Base-by-base conservation (phyloP, 2,797 vertebrate genomes). In the Poecilia picta region DNA sequence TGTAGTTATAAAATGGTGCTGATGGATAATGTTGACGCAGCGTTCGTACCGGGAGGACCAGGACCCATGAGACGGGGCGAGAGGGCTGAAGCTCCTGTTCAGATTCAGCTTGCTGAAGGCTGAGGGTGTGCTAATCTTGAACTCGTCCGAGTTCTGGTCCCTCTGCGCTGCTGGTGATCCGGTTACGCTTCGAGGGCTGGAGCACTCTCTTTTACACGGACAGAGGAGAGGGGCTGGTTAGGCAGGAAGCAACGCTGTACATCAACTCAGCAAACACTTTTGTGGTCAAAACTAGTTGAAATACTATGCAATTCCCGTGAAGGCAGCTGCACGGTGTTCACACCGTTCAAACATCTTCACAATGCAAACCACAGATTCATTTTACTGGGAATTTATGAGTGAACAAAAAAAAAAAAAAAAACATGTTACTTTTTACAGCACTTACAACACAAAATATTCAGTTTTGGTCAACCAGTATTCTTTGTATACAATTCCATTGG, bases 61-160 rank as follows among this genome's bases (percentile, higher is more conserved):
- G 49, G 97, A 97, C 70, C 97, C 95, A 82, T 97, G 97, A 83
- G 97, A 94, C 28, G 96, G 49, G 31, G 97, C 86, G 51, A 97
- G 84, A 46, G 98, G 97, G 85, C 97, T 97, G 83, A 96, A 97
- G 36, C 97, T 97, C 82, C 96, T 95, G 78, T 98, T 97, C 46
- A 96, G 93, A 1, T 96, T 95, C 87, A 99, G 70, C 88, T 98
- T 98, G 95, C 97, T 98, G 91, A 99, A 99, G 85, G 98, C 98
- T 23, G 98, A 99, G 0, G 97, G 98, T 3, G 97, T 99, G 94
- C 98, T 99, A 81, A 99, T 96, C 89, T 98, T 97, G 92, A 99
- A 99, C 18, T 94, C 94, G 5, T 41, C 87, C 53, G 95, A 94
- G 68, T 93, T 95, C 86, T 88, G 93, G 31, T 97, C 95, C 66